phyloP scores from a whole-genome alignment of 2,113 vertebrate species.

The Addax nasomaculatus region DNA sequence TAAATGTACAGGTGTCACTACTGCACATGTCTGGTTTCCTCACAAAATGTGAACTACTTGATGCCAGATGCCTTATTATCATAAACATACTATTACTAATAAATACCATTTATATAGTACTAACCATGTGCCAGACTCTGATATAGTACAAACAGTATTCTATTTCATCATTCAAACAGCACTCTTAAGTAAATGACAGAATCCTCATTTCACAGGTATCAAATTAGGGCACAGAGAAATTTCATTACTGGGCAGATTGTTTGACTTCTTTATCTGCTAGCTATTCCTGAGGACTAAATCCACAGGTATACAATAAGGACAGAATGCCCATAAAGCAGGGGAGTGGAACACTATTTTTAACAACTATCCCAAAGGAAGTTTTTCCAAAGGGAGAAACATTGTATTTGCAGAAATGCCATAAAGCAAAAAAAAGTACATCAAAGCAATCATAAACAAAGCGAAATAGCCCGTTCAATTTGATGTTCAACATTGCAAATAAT shows the following conservation, averaged over 20 bases:
- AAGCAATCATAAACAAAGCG: neutral
- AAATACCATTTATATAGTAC: neutral
- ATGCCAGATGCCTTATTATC: neutral
- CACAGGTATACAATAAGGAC: neutral
- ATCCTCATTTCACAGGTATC: neutral
- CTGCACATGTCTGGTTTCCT: neutral
- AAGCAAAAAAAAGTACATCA: neutral
- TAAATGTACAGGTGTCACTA: neutral
- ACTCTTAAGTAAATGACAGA: neutral
- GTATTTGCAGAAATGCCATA: neutral
- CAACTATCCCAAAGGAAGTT: neutral
- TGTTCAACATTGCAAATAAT: neutral
- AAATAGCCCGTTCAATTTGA: neutral
- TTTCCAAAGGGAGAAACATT: neutral
- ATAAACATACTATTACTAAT: neutral
- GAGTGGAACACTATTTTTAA: rapidly evolving
- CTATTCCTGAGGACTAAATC: neutral
- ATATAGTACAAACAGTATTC: neutral
- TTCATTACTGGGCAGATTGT: neutral
- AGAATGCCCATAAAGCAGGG: neutral
- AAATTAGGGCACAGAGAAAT: neutral
- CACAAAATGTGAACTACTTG: neutral
- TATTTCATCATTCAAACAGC: neutral
- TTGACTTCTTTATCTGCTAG: neutral
- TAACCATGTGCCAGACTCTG: neutral